phyloP scores from a whole-genome alignment of 2,888 invertebrate species.

The Chrysolina oricalcia region DNA sequence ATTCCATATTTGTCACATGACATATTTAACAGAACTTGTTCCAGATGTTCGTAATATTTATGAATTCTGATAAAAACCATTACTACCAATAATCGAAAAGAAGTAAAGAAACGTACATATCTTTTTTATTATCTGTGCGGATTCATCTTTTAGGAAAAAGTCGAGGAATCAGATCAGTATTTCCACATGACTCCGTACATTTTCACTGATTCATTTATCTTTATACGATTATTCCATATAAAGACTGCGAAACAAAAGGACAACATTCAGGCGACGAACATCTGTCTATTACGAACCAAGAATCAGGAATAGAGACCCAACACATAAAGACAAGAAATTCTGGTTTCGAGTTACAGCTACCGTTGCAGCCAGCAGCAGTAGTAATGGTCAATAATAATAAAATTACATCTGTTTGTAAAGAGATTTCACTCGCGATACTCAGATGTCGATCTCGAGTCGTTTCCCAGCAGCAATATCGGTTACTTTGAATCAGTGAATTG shows the following conservation, averaged over 20 bases:
- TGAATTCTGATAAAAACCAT: no score
- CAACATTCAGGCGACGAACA: neutral
- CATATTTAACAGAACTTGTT: no score
- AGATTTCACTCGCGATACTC: constrained; percentile 14
- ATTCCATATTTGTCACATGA: no score
- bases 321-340: constrained; percentile 38
- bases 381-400: constrained; percentile 32
- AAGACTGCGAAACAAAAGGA: neutral
- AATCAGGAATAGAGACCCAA: constrained; percentile 29
- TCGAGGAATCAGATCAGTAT: no score
- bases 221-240: neutral
- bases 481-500: neutral
- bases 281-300: constrained; percentile 21
- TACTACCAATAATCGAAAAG: no score
- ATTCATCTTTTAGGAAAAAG: no score
- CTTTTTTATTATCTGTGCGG: no score
- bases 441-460: neutral
- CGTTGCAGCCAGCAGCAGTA: constrained; percentile 33
- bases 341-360: constrained; percentile 40
- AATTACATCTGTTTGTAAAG: constrained; percentile 18
- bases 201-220: neutral
- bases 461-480: neutral
- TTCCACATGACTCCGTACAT: no score
- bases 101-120: no score
- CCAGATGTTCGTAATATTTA: no score